phyloP scores from a whole-genome alignment of 1,140 invertebrate species.

The Sweltsa coloradensis region DNA sequence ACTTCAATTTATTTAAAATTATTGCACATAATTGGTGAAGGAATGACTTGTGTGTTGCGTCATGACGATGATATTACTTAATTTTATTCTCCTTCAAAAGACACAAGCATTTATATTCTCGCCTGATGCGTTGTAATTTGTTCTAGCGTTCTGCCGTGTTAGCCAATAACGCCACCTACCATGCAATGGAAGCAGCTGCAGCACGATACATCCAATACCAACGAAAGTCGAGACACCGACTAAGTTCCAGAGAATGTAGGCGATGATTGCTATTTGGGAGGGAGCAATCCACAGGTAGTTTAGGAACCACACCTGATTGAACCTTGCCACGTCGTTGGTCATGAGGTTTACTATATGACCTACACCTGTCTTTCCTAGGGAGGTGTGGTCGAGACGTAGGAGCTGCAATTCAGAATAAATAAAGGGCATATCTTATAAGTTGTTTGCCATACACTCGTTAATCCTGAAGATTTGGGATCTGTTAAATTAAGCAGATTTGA shows the following conservation, averaged over 20 bases:
- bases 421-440: too few species aligned
- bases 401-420: slow-evolving; percentile 27
- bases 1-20: too few species aligned
- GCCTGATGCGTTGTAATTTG: too few species aligned
- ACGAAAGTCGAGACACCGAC: slow-evolving; percentile 51
- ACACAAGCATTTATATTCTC: neutral
- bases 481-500: too few species aligned
- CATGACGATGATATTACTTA: too few species aligned
- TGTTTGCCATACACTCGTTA: too few species aligned
- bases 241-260: slow-evolving; percentile 48
- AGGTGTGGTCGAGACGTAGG: slow-evolving; percentile 43
- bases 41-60: neutral
- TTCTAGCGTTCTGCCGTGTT: too few species aligned
- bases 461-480: too few species aligned
- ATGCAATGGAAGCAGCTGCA: slow-evolving; percentile 62
- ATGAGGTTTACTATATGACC: slow-evolving; percentile 78
- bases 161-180: neutral
- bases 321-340: slow-evolving; percentile 62
- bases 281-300: slow-evolving; percentile 55
- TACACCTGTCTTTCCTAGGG: slow-evolving; percentile 60
- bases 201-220: slow-evolving; percentile 48
- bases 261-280: slow-evolving; percentile 42
- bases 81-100: neutral
- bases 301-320: slow-evolving; percentile 43
- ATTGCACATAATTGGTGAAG: neutral